Conservation (phyloP, 2,888 invertebrate genomes). For the Perdita meconis region DNA sequence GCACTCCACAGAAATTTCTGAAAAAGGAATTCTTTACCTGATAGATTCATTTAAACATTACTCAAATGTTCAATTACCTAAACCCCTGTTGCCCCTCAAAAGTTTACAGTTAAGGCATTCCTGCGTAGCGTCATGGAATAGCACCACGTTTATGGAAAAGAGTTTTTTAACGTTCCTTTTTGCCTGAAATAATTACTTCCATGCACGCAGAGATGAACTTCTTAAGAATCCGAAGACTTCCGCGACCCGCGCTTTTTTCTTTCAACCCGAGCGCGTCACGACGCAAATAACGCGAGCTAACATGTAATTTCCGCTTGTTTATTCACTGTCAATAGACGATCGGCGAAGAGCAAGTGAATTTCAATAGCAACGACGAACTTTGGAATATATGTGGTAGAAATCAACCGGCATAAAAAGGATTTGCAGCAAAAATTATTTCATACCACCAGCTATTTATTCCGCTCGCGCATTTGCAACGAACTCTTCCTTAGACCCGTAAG, state of each 20-base stretch:
- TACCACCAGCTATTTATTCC: background rate
- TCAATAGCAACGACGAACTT: background rate
- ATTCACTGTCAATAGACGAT: slow-evolving; percentile 13
- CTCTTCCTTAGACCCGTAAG: background rate
- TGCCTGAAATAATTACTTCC: background rate
- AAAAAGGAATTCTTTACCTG: no score
- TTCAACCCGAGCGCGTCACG: background rate
- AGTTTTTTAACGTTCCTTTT: background rate
- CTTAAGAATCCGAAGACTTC: background rate
- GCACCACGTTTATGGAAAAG: background rate
- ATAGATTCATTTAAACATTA: no score
- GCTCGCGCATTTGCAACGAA: background rate
- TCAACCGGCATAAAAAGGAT: background rate
- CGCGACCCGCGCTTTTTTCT: background rate
- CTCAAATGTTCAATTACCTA: no score
- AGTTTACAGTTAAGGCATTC: no score
- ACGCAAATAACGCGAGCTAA: slow-evolving; percentile 2
- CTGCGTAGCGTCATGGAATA: no score
- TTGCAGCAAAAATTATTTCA: background rate
- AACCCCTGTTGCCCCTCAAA: background rate
- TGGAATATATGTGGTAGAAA: background rate
- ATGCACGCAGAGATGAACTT: background rate
- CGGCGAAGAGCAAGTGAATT: background rate
- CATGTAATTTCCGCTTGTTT: slow-evolving; percentile 15
- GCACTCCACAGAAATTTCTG: no score